Base-by-base conservation (phyloP, 2,888 invertebrate species). In the Acrocera orbiculus region DNA sequence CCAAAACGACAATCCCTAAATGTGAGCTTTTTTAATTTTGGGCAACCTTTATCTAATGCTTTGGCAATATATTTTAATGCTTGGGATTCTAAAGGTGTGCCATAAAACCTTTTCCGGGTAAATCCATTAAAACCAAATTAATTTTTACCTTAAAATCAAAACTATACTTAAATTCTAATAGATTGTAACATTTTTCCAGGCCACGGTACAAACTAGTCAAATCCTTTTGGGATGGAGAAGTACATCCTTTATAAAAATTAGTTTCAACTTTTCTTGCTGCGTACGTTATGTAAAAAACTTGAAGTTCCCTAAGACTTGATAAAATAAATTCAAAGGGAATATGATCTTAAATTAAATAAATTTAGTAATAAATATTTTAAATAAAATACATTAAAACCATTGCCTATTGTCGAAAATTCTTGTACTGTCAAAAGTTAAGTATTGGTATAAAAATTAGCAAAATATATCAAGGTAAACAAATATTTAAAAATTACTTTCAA, bases 301-400 rank as follows among this genome's bases (percentile, higher is more conserved):
- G 51, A 45, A 60, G 47, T 43, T 59, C 56, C 43, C 52, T 51
- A 41, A 60, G 53, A 48, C 54, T 56, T 41, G 49, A 47, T 40
- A 60, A 46, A 40, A 60, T 51, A 46, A 50, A 54, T 48, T 60
- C 58, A 42, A 60, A 51, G 37, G 60, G 60, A 49, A 60, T 56
- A 46, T 60, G 60, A 52, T 58, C 58, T 58, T 41, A 38, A 33
- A 27, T 22, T 25, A n/a, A 10, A 25, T n/a, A n/a, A n/a, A n/a
- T n/a, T n/a, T n/a, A n/a, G n/a, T n/a, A n/a, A n/a, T n/a, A n/a
- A n/a, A n/a, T n/a, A n/a, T n/a, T n/a, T n/a, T n/a, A n/a, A n/a
- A n/a, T n/a, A n/a, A n/a, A n/a, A n/a, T n/a, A n/a, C n/a, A n/a
- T n/a, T n/a, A n/a, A n/a, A n/a, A n/a, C n/a, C n/a, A n/a, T n/a